Base-by-base conservation (phyloP, 2,888 invertebrate species). In the Melinaea marsaeus region DNA sequence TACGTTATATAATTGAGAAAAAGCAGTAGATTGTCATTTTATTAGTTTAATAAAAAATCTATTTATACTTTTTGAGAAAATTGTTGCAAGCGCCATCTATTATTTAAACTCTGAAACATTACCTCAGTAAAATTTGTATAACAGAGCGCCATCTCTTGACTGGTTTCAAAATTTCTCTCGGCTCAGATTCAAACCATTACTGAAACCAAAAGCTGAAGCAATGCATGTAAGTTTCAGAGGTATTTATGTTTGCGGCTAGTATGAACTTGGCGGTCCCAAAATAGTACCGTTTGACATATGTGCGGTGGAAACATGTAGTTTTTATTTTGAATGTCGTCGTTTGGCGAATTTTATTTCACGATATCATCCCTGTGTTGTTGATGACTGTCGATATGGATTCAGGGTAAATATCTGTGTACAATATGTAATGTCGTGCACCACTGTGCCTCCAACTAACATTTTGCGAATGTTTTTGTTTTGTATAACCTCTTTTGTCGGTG, bases 281-380 rank as follows among this genome's bases (percentile, higher is more conserved):
- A 90, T 90, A 90, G 89, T 88, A 79, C 78, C 83, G 85, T 90
- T 89, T 89, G 90, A 90, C 90, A 90, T 86, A 88, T 84, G 83
- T 79, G 83, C 81, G 83, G 81, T 79, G 77, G 84, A 83, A 90
- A 83, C 85, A 90, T 90, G 89, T 90, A 89, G 90, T 84, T 86
- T 86, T 86, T 88, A 86, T 86, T 86, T 85, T 83, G 76, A 83
- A 86, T 85, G 82, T 80, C 81, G 79, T 76, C 72, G 70, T 72
- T 74, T 80, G 72, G 84, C 80, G 79, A 84, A 83, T 83, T 83
- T 78, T 76, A 83, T 80, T 80, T 78, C 67, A 79, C 81, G 69
- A 78, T 78, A 77, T 75, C 70, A 74, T 75, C 73, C 71, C 72
- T 67, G 81, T 79, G 79, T 64, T 68, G 68, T 81, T 83, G 76